Evolutionary conservation across 64 coral and sea anemone genomes (phyloP), one percentile per base, ranked within the genome.

Genomic region (Actinia equina): DNA sequence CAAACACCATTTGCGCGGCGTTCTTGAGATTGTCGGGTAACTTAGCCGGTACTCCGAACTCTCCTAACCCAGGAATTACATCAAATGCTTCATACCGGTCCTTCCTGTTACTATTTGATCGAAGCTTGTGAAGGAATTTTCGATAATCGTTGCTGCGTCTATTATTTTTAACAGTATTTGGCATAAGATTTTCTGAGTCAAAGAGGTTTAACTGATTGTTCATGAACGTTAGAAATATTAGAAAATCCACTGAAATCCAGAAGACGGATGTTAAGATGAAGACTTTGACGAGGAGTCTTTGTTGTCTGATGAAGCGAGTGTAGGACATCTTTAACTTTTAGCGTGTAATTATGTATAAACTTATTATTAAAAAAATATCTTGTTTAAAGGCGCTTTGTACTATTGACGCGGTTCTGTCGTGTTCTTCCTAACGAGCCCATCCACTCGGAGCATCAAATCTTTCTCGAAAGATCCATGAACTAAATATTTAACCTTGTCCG

Each of bases 191-290:
- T 30, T 91, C 85, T 43, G 91, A 82, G 20, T 86, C 59, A 46
- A 97, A 97, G 18, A 97, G 80, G 52, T 91, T 90, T 9, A 93
- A 70, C 20, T 97, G 94, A 71, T 74, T 83, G 70, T 97, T 93
- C 59, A 97, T 55, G 77, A 84, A 17, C 20, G 89, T 85, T 43
- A 97, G 91, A 44, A 93, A 67, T 83, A 90, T 91, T n/a, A 97
- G 82, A 54, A 97, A 61, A 51, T 97, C 94, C 10, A 97, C 85
- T 18, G 94, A 83, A 18, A 97, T 63, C 94, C 94, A 97, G 61
- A 97, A 97, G 3, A 93, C 37, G 8, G 94, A 97, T 7, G 94
- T 97, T 17, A 97, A 52, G 45, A 91, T 83, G 30, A 93, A 93
- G 2, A 97, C 94, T 84, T 93, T 93, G 37, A 97, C 71, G 8